Conservation (phyloP, 2,888 invertebrate genomes). For the Beris chalybata region DNA sequence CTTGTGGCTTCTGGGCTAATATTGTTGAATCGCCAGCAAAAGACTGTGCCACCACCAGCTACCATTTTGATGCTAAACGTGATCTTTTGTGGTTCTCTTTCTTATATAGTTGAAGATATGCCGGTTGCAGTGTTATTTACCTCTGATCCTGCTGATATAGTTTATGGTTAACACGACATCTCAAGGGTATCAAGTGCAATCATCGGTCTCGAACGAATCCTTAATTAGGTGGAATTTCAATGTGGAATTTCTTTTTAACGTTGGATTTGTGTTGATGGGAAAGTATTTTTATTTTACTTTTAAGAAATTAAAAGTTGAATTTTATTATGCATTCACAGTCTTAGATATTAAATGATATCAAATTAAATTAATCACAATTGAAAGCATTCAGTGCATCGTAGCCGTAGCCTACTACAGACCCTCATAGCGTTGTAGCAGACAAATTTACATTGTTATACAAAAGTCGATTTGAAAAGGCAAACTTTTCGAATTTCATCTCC, state of each 20-base stretch:
- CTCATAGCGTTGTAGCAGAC: too few species aligned
- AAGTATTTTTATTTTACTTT: too few species aligned
- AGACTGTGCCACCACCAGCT: background rate
- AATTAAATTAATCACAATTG: too few species aligned
- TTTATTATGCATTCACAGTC: too few species aligned
- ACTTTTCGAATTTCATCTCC: too few species aligned
- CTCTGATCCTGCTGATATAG: constrained; percentile 36
- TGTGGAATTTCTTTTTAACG: constrained; percentile 31
- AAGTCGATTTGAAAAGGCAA: too few species aligned
- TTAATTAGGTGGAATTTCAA: constrained; percentile 39
- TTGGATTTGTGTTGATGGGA: background rate
- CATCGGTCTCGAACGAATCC: constrained; percentile 38
- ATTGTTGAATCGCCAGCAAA: background rate
- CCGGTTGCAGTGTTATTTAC: constrained; percentile 33
- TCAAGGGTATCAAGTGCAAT: constrained; percentile 40
- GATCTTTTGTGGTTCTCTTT: constrained; percentile 28
- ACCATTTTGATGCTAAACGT: constrained; percentile 15
- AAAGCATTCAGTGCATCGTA: too few species aligned
- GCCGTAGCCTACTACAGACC: too few species aligned
- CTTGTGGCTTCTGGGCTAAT: constrained; percentile 16
- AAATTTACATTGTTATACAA: too few species aligned
- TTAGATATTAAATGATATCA: too few species aligned
- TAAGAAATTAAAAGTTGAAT: too few species aligned
- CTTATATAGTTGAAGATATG: constrained; percentile 18
- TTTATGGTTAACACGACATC: constrained; percentile 40